A percentile compares a stretch with the other conserved stretches of the same genome.
phyloP scores from a whole-genome alignment of 2,888 invertebrate species.

The Dascillus cervinus region DNA sequence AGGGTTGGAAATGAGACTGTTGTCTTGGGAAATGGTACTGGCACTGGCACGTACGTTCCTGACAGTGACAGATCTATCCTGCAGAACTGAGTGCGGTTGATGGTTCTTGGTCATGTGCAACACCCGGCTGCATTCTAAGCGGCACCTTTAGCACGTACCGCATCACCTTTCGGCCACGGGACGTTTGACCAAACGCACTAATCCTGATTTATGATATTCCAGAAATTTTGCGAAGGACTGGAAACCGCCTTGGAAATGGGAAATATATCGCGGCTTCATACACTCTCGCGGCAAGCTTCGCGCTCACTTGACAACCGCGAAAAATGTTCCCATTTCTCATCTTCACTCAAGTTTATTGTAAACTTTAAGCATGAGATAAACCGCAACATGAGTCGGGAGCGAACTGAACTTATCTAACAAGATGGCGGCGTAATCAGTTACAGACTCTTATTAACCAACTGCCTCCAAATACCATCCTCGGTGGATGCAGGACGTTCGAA shows the following conservation, averaged over 20 bases:
- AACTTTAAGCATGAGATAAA: slow-evolving; percentile 30
- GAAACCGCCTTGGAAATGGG: slow-evolving; percentile 33
- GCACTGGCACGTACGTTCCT: slow-evolving; percentile 13
- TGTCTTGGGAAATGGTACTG: slow-evolving; percentile 11
- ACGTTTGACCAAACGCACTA: slow-evolving; percentile 28
- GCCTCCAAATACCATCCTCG: slow-evolving; percentile 9
- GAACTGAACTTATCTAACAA: too few species aligned
- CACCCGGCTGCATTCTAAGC: slow-evolving; percentile 10
- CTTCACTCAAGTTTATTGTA: slow-evolving; percentile 34
- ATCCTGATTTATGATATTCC: slow-evolving; percentile 35
- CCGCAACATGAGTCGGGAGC: slow-evolving; percentile 19
- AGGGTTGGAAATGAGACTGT: slow-evolving; percentile 9
- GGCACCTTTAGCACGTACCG: slow-evolving; percentile 15
- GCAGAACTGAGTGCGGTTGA: slow-evolving; percentile 15
- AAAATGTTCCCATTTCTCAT: slow-evolving; percentile 34
- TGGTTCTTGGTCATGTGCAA: slow-evolving; percentile 3
- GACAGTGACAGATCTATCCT: slow-evolving; percentile 21
- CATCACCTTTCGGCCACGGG: slow-evolving; percentile 15
- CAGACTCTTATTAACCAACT: slow-evolving; percentile 19
- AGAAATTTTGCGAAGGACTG: slow-evolving; percentile 30
- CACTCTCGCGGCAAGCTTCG: slow-evolving; percentile 27
- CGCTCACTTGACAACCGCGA: slow-evolving; percentile 31
- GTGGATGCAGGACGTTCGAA: slow-evolving; percentile 8
- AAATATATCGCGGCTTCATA: slow-evolving; percentile 33
- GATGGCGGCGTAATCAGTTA: slow-evolving; percentile 17